Conservation (phyloP, 2,113 vertebrate genomes). For the Lophura nycthemera region DNA sequence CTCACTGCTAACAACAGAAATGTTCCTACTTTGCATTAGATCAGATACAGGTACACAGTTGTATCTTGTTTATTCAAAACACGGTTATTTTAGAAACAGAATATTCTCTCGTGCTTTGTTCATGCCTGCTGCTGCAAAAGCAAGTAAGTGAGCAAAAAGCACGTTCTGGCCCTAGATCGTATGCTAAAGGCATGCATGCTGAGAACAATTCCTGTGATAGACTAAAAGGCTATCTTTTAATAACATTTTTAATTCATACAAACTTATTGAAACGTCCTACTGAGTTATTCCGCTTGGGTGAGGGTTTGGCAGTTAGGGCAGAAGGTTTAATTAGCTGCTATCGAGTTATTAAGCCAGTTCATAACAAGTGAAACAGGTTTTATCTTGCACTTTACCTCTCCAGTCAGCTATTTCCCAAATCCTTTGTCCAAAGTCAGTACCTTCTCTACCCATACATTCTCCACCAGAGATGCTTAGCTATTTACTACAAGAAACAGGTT, state of each 20-base stretch:
- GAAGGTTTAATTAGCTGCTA: background rate
- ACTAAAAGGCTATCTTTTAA: background rate
- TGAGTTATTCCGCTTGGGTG: background rate
- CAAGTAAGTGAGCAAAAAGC: background rate
- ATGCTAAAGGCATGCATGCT: background rate
- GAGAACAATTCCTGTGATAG: background rate
- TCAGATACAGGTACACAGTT: background rate
- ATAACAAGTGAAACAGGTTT: background rate
- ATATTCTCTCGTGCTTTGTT: background rate
- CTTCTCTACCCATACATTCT: background rate
- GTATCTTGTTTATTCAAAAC: background rate
- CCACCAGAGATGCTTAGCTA: background rate
- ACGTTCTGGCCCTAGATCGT: background rate
- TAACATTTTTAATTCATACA: background rate
- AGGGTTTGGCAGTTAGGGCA: background rate
- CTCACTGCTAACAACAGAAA: background rate
- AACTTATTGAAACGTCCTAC: background rate
- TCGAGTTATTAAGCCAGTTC: conserved; percentile 18
- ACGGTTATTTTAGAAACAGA: background rate
- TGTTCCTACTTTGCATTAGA: background rate
- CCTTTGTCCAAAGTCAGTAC: background rate
- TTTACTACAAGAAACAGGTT: background rate
- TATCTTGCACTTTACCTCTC: background rate
- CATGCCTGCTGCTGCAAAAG: background rate
- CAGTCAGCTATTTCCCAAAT: background rate